Conservation (phyloP, 64 coral and sea anemone genomes). For the Montipora capricornis region DNA sequence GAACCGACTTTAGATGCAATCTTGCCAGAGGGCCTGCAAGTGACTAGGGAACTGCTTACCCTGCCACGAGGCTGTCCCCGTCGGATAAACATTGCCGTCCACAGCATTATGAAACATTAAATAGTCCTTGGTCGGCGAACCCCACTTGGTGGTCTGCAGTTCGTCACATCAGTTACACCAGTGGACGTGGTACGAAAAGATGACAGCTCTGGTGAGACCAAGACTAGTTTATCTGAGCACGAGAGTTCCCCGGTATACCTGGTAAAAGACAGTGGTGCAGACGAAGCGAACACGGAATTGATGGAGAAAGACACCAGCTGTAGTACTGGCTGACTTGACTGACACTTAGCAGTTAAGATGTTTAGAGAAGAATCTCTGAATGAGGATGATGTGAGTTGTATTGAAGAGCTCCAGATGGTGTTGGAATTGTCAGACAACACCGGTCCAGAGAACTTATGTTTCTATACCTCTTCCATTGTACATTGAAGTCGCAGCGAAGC, state of each 20-base stretch:
- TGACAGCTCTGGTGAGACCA: too few relatives aligned
- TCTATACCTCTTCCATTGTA: too few relatives aligned
- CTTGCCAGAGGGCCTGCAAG: neutral
- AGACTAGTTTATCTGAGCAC: neutral
- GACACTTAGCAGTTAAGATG: too few relatives aligned
- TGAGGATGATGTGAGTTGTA: too few relatives aligned
- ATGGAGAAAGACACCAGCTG: too few relatives aligned
- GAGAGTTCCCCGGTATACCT: neutral
- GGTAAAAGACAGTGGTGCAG: neutral
- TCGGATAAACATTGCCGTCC: conserved; percentile 7
- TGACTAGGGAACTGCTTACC: neutral
- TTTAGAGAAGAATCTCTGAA: too few relatives aligned
- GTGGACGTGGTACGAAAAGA: conserved; percentile 1
- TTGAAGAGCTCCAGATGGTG: too few relatives aligned
- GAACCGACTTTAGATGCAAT: neutral
- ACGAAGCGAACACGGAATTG: too few relatives aligned
- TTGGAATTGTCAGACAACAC: conserved; percentile 11
- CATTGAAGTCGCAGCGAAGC: too few relatives aligned
- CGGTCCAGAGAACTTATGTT: neutral
- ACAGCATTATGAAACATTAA: conserved; percentile 11
- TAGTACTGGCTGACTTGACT: too few relatives aligned
- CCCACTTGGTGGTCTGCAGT: neutral
- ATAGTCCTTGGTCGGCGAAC: neutral
- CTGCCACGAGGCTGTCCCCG: neutral
- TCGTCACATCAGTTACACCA: neutral